Evolutionary conservation across 2,888 invertebrate species (phyloP).

Genomic region (Ornithoptera alexandrae): DNA sequence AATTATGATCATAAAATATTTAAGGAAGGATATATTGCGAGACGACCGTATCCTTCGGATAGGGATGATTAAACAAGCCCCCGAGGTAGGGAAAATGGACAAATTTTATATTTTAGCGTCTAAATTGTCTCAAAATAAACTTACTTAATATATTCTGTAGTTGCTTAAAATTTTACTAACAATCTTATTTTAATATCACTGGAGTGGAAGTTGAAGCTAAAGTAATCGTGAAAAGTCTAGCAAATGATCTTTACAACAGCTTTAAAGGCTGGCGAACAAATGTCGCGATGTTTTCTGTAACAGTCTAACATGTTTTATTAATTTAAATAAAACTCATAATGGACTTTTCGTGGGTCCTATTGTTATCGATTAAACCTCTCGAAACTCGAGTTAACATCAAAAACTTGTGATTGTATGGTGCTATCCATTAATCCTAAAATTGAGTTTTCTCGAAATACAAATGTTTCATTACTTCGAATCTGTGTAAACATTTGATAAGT

Average conservation of each 20-base stretch:
- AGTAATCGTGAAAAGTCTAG: background rate
- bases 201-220: slow-evolving; percentile 7
- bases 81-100: slow-evolving; percentile 1
- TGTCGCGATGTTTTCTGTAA: background rate
- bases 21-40: slow-evolving; percentile 8
- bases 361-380: slow-evolving; percentile 21
- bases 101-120: background rate
- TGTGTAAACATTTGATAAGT: too few relatives aligned
- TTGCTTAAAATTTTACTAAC: too few relatives aligned
- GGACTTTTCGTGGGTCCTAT: slow-evolving; percentile 19
- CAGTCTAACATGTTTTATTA: slow-evolving; percentile 4
- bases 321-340: slow-evolving; percentile 12
- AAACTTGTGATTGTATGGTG: slow-evolving; percentile 22
- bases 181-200: background rate
- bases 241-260: background rate
- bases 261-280: background rate
- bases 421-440: slow-evolving; percentile 9
- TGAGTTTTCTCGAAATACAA: background rate
- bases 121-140: background rate
- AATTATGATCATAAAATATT: slow-evolving; percentile 15
- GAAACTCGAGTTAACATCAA: slow-evolving; percentile 19
- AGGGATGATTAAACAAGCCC: slow-evolving; percentile 11
- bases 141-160: background rate
- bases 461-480: background rate
- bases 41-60: slow-evolving; percentile 5